Percentiles rank a stretch among this genome's conserved stretches.
Evolutionary conservation across 2,888 invertebrate genomes (phyloP).

Genomic region (Pristionchus japonicus): DNA sequence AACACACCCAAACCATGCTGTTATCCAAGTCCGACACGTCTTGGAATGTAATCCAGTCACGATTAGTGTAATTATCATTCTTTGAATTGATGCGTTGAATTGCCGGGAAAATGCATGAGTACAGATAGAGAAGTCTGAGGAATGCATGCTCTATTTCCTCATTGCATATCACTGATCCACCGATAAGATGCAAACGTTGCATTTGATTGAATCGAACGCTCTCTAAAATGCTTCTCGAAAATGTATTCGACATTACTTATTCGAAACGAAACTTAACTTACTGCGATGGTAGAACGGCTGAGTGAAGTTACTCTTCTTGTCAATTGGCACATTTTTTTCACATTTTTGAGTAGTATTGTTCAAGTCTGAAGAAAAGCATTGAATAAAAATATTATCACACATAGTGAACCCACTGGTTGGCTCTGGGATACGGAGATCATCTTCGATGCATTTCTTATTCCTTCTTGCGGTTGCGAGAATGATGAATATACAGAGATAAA

Average conservation of each 20-base stretch:
- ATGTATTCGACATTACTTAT: too few relatives aligned
- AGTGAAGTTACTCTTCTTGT: neutral
- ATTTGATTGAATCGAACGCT: conserved; percentile 43
- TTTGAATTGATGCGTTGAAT: neutral
- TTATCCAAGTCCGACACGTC: conserved; percentile 16
- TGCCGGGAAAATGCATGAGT: conserved; percentile 38
- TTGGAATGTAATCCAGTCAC: neutral
- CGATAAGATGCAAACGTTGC: conserved; percentile 32
- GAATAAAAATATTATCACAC: too few relatives aligned
- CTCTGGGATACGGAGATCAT: too few relatives aligned
- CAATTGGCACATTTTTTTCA: neutral
- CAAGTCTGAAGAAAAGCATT: too few relatives aligned
- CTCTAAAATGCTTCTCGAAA: neutral
- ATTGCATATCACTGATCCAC: conserved; percentile 25
- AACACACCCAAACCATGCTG: neutral
- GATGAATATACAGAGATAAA: neutral
- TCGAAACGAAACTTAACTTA: neutral
- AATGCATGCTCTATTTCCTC: conserved; percentile 19
- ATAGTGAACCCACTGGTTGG: too few relatives aligned
- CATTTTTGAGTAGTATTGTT: too few relatives aligned
- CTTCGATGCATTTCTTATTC: neutral
- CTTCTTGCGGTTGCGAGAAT: neutral
- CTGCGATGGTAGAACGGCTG: neutral
- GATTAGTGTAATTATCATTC: neutral
- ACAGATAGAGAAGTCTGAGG: conserved; percentile 36